These are phyloP conservation scores for Catagonus wagneri DNA, from an alignment of 2,113 vertebrate genomes.

Conservation along the genomic window DNA sequence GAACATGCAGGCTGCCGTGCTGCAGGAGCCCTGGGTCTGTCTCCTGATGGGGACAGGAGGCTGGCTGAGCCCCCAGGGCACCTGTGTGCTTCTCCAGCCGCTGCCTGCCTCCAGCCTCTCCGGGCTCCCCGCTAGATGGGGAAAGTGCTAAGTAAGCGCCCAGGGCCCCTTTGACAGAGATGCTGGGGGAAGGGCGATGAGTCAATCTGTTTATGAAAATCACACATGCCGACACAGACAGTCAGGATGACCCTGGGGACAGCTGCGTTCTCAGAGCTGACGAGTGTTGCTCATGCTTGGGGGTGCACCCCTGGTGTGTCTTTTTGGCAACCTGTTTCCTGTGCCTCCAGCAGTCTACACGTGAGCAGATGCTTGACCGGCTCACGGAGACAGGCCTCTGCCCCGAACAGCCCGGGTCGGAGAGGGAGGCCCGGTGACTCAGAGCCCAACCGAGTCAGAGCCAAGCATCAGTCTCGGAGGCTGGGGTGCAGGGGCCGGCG, in stretches of 20 bases:
- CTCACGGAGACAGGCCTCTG: not conserved
- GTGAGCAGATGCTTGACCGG: constrained; percentile 23
- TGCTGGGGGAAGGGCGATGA: not conserved
- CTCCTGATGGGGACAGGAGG: not conserved
- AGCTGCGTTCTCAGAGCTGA: not conserved
- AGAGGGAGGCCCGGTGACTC: constrained; percentile 46
- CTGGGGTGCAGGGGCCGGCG: too few species aligned
- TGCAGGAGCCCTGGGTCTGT: not conserved
- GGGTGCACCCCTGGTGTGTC: constrained; percentile 36
- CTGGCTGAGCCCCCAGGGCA: too few species aligned
- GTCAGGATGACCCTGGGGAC: constrained; percentile 23
- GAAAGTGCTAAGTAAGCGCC: constrained; percentile 45
- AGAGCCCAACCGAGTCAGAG: not conserved
- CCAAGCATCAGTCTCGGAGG: not conserved
- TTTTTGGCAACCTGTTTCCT: constrained; percentile 50
- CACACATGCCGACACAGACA: not conserved
- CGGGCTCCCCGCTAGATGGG: not conserved
- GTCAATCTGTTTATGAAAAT: constrained; percentile 72
- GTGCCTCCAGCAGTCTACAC: not conserved
- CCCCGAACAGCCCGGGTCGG: not conserved
- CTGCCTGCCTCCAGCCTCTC: not conserved
- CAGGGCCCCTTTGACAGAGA: not conserved
- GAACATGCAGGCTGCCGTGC: not conserved
- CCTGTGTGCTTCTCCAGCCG: not conserved
- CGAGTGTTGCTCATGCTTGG: not conserved